These are phyloP conservation scores for Abrostola tripartita DNA, from an alignment of 2,888 invertebrate species.

Conservation along the genomic window DNA sequence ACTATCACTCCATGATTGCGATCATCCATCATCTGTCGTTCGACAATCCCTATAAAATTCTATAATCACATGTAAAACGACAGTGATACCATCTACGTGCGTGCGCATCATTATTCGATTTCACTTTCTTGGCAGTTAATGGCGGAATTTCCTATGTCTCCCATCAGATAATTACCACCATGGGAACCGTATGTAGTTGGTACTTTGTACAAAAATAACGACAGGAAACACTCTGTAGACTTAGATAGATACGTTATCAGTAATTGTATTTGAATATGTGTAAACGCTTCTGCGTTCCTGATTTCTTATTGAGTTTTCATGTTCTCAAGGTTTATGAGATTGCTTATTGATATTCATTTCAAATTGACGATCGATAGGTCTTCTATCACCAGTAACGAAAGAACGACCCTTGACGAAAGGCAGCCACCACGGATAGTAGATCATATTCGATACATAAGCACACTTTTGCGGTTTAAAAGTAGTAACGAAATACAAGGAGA, in stretches of 20 bases:
- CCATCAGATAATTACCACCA: conserved; percentile 60
- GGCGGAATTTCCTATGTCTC: conserved; percentile 64
- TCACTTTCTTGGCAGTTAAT: conserved; percentile 66
- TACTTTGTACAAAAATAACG: conserved; percentile 44
- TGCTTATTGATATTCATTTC: not conserved
- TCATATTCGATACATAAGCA: no score
- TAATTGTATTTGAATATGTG: conserved; percentile 53
- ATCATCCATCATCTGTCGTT: conserved; percentile 48
- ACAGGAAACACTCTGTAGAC: conserved; percentile 56
- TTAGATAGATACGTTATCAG: conserved; percentile 48
- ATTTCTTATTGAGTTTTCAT: conserved; percentile 24
- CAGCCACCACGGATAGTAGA: no score
- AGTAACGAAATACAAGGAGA: conserved; percentile 20
- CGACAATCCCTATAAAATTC: conserved; percentile 30
- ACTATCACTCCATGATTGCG: conserved; percentile 12
- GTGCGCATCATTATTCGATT: conserved; percentile 63
- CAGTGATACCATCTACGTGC: conserved; percentile 35
- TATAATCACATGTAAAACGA: conserved; percentile 42
- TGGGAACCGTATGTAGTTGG: conserved; percentile 44
- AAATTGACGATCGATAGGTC: not conserved
- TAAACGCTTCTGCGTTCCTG: conserved; percentile 30
- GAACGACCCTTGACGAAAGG: no score
- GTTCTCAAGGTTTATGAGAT: not conserved
- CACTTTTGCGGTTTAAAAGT: not conserved
- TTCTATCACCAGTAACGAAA: no score